Conservation (phyloP, 2,797 vertebrate genomes). For the Tamandua tetradactyla region DNA sequence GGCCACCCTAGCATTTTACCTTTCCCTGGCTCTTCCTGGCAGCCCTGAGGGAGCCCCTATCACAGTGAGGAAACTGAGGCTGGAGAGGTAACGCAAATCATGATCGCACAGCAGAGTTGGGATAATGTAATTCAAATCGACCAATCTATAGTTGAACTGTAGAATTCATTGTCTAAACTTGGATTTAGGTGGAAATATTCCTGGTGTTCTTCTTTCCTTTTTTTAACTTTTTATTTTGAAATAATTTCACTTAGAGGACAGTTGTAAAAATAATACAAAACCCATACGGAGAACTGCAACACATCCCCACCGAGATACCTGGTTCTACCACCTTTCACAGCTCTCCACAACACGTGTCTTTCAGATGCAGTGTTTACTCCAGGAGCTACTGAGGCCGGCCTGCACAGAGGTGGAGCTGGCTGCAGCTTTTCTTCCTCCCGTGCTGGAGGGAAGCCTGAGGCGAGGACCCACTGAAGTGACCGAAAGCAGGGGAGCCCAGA, state of each 20-base stretch:
- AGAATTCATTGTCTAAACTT: neutral
- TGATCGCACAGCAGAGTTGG: fast-evolving
- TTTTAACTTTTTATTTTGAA: too few relatives aligned
- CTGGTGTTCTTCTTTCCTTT: neutral
- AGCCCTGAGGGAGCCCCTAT: neutral
- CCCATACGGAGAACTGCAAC: too few relatives aligned
- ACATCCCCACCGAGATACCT: too few relatives aligned
- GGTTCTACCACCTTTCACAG: too few relatives aligned
- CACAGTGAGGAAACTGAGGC: neutral
- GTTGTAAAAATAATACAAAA: too few relatives aligned
- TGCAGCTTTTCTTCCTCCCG: neutral
- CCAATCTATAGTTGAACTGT: neutral
- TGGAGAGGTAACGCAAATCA: neutral
- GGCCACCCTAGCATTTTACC: neutral
- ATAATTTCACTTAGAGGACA: too few relatives aligned
- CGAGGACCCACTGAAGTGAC: neutral
- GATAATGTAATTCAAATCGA: neutral
- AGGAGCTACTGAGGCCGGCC: neutral
- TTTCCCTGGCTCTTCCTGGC: neutral
- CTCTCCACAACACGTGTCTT: neutral
- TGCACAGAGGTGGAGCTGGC: neutral
- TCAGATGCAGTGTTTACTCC: neutral
- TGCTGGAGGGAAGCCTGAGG: neutral
- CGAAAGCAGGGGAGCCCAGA: neutral
- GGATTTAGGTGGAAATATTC: neutral